phyloP scores from a whole-genome alignment of 2,888 invertebrate species.

The Drosophila hamatofila region DNA sequence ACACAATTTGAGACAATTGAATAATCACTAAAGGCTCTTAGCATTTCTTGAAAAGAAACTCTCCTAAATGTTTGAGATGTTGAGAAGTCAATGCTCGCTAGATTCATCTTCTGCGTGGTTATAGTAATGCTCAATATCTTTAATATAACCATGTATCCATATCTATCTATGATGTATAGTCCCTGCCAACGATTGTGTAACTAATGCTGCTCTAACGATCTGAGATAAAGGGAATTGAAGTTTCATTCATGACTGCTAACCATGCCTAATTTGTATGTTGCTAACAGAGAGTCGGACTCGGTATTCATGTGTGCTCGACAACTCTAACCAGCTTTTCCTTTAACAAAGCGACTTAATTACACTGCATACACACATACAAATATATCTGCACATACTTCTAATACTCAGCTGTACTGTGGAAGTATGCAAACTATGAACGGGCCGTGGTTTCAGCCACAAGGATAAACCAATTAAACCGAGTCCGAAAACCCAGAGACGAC shows the following conservation, averaged over 20 bases:
- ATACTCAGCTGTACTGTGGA: conserved; percentile 45
- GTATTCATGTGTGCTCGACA: conserved; percentile 6
- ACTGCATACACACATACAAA: conserved; percentile 22
- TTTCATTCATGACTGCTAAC: conserved; percentile 45
- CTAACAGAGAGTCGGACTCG: neutral
- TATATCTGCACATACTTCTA: conserved; percentile 12
- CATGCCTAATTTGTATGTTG: conserved; percentile 47
- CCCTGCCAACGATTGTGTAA: neutral
- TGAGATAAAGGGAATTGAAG: conserved; percentile 34
- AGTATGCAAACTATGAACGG: conserved; percentile 40
- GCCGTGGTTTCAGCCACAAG: conserved; percentile 45
- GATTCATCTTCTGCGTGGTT: too few species aligned
- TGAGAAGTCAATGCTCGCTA: too few species aligned
- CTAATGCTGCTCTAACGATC: conserved; percentile 10
- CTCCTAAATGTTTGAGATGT: too few species aligned
- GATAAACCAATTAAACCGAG: conserved; percentile 77
- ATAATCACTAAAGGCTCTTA: too few species aligned
- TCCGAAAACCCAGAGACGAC: conserved; percentile 45
- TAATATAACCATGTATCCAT: neutral
- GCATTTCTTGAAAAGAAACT: too few species aligned
- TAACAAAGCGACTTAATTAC: conserved; percentile 73
- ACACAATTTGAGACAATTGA: too few species aligned
- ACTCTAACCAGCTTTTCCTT: conserved; percentile 5
- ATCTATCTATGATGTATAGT: neutral
- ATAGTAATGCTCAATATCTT: neutral